A percentile compares a stretch with the other conserved stretches of the same genome.
Evolutionary conservation across 2,797 vertebrate genomes (phyloP).

Genomic region (Catamblyrhynchus diadema): DNA sequence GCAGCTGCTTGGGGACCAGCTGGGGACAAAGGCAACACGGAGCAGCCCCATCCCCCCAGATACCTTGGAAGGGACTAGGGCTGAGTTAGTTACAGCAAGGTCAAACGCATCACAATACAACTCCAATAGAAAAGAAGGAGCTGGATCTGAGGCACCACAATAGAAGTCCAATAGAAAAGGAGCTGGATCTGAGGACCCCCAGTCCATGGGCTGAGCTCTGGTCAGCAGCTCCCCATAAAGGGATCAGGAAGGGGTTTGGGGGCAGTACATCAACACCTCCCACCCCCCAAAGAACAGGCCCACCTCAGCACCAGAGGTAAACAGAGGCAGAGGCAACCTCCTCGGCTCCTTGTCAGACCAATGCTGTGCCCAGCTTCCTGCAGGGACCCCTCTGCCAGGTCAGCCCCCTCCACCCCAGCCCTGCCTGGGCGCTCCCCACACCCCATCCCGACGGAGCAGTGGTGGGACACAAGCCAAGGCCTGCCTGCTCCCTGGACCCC

Average conservation of each 20-base stretch:
- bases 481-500: slow-evolving; percentile 47
- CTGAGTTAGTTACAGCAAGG: not conserved
- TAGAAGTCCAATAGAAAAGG: not conserved
- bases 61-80: not conserved
- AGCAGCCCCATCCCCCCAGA: not conserved
- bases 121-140: not conserved
- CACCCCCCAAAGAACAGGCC: not conserved
- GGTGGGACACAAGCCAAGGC: slow-evolving; percentile 59
- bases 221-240: not conserved
- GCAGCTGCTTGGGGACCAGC: slow-evolving; percentile 46
- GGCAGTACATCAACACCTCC: not conserved
- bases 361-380: rapidly evolving
- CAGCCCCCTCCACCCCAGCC: not conserved
- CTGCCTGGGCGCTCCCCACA: not conserved
- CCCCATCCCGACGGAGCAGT: rapidly evolving
- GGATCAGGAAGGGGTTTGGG: not conserved
- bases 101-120: not conserved
- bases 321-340: not conserved
- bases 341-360: not conserved
- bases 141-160: not conserved
- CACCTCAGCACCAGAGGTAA: not conserved
- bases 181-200: not conserved
- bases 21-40: not conserved
- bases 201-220: not conserved
- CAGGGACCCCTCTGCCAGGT: not conserved